Base-by-base conservation (phyloP, 2,888 invertebrate genomes). In the Drosophila kuntzei region DNA sequence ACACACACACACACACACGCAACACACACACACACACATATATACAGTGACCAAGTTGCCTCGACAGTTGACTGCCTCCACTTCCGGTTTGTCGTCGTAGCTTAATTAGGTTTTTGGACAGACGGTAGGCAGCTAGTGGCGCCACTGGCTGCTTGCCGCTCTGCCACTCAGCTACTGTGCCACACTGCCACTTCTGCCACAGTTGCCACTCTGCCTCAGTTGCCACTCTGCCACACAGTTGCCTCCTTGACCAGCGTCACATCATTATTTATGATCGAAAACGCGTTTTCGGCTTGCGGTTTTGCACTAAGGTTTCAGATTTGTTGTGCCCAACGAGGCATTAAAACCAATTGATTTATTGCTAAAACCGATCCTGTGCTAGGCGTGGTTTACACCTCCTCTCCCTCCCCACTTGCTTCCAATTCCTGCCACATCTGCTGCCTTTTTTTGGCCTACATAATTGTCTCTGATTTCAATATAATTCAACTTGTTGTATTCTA, bases 81-180 rank as follows among this genome's bases (percentile, higher is more conserved):
- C 74, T 64, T 75, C 71, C 68, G 60, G 57, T 47, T 51, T 55
- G 65, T 55, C 64, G 79, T 84, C 64, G 82, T 71, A 83, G 83
- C 85, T 89, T 85, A 85, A 85, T 85, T 85, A 85, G 89, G 77
- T 85, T 89, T 88, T 81, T 75, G 89, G 83, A 72, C 87, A 85
- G 67, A 78, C 74, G 43, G 83, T 73, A 54, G 50, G 49, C 50
- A 32, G 50, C 36, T 36, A 32, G 25, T 54, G 71, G 53, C 65
- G 73, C 66, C 66, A 58, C 60, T 71, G 57, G 64, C 71, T 20
- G 9, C 55, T 61, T 61, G 58, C 62, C 34, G 43, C 58, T 73
- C 43, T 50, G 53, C 70, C 39, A 18, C 50, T 43, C 34, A 49
- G 43, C 54, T 27, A 53, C 53, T 29, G 14, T 11, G 44, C 44